phyloP scores from a whole-genome alignment of 2,113 vertebrate species.

The Poecilia latipinna region DNA sequence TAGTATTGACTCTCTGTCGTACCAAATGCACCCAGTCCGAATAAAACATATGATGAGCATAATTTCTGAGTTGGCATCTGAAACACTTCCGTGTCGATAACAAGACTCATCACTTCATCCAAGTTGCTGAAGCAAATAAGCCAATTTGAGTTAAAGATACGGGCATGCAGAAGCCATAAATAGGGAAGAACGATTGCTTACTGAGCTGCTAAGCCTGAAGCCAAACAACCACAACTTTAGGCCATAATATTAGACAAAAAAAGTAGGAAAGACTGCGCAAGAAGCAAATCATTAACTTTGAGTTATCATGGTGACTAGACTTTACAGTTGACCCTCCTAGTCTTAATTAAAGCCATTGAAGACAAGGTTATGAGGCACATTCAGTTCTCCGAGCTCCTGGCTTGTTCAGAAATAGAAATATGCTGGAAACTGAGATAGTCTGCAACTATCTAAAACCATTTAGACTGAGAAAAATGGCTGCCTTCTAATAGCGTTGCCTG shows the following conservation, averaged over 20 bases:
- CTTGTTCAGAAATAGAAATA: neutral
- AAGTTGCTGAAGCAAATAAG: neutral
- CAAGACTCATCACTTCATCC: constrained; percentile 3
- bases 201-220: neutral
- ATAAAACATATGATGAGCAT: neutral
- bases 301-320: neutral
- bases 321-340: constrained; percentile 15
- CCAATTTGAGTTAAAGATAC: neutral
- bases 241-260: neutral
- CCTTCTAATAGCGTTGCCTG: constrained; percentile 9
- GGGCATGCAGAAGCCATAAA: neutral
- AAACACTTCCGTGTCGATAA: neutral
- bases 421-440: neutral
- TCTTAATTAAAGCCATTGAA: constrained; percentile 25
- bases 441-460: neutral
- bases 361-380: neutral
- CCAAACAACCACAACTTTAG: neutral
- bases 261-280: neutral
- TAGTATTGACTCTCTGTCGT: neutral
- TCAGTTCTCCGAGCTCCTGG: neutral
- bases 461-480: neutral
- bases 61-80: neutral
- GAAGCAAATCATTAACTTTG: neutral
- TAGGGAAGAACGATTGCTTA: neutral
- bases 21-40: neutral